Base-by-base conservation (phyloP, 2,888 invertebrate genomes). In the Crematogaster levior region DNA sequence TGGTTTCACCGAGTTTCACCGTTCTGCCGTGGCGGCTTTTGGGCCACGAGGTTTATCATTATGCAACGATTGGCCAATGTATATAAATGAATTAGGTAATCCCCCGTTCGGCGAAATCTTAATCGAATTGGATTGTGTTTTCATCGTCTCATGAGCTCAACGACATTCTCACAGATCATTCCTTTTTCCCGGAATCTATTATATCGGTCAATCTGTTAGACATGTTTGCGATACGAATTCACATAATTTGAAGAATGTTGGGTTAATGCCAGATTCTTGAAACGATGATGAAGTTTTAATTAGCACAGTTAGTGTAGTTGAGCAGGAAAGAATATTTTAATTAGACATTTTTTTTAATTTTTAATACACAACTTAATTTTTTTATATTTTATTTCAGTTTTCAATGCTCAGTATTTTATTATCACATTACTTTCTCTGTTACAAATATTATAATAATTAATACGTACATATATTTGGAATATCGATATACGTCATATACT, bases 1-100 rank as follows among this genome's bases (percentile, higher is more conserved):
- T 86, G 89, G 89, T 92, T 92, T 92, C 91, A 90, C 91, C 89
- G 85, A 91, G 91, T 93, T 92, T 93, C 92, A 91, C 92, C 89
- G 88, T 87, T 88, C 89, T 81, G 86, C 68, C 65, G 27, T 83
- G 77, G 27, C 84, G 30, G 77, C 80, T 85, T 89, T 84, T 88
- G 73, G 85, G 51, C 89, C 86, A 74, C 77, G 74, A 66, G 77
- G 81, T 85, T 89, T 89, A 90, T 89, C 89, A 85, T 91, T 90
- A 89, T 90, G 88, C 86, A 90, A 86, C 73, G 65, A 86, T 89
- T 88, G 82, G 81, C 66, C 82, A 89, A 90, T 61, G 83, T 74
- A 85, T 74, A 85, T 89, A 82, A 86, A 68, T 51, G 79, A 53
- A 87, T 90, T 86, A 79, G 73, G 88, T 85, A 86, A 89, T 88